Base-by-base conservation (phyloP, 2,888 invertebrate species). In the Drosophila fungiperda region DNA sequence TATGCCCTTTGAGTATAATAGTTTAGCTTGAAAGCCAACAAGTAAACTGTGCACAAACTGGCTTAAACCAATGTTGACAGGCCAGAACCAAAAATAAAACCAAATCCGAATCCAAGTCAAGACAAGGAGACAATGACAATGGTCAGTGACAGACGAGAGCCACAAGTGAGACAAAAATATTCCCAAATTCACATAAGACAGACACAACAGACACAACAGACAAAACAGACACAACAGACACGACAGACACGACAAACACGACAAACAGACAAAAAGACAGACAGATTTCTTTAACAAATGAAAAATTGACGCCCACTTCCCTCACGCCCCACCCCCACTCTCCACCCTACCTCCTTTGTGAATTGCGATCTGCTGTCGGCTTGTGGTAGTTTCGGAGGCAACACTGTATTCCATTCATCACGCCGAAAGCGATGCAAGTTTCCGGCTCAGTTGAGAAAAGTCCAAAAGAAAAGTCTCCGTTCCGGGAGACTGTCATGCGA, bases 51-150 rank as follows among this genome's bases (percentile, higher is more conserved):
- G 68, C 40, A 65, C 53, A 76, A 76, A 29, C 6, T 63, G 77
- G 73, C 69, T 80, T 73, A 74, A 87, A 70, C 55, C 65, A 74
- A 74, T 78, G 63, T 67, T 68, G 68, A 71, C 72, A 68, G 63
- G 68, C 54, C 32, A 50, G 58, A 70, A 64, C 62, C 65, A 71
- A 71, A 83, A 76, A 58, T 48, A 50, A 40, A 55, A 55, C 65
- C 61, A 12, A 71, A 59, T 38, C 72, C 65, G 33, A 67, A 49
- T 48, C 67, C 73, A 73, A 78, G 75, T 75, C 77, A 73, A 76
- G 82, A 78, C 75, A 78, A 69, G 72, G 58, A 61, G 64, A 73
- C 72, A 73, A 73, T 72, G 57, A 76, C 74, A 84, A 82, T 85
- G 87, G 82, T 65, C 78, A 76, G 73, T 58, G 65, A 69, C 53